These are phyloP conservation scores for Lomographa bimaculata DNA, from an alignment of 2,888 invertebrate genomes.

Conservation along the genomic window DNA sequence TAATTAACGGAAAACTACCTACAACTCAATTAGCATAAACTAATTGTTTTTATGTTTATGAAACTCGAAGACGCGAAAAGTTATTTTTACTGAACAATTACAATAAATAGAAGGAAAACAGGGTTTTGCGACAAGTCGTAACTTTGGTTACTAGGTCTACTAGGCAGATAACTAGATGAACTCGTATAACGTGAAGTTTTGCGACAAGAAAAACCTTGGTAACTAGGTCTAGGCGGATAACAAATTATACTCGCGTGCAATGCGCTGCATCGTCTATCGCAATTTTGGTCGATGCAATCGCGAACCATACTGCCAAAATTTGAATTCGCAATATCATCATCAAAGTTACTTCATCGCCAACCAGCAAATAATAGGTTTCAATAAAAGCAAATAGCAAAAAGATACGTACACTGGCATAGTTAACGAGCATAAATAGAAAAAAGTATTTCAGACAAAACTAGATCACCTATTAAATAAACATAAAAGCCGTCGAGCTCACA, in stretches of 20 bases:
- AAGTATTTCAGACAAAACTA: too few relatives aligned
- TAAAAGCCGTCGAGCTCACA: too few relatives aligned
- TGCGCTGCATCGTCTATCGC: slow-evolving; percentile 23
- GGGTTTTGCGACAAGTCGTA: too few relatives aligned
- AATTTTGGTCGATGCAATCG: slow-evolving; percentile 15
- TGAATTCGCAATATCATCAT: slow-evolving; percentile 11
- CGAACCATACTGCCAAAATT: slow-evolving; percentile 1
- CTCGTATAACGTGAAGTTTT: too few relatives aligned
- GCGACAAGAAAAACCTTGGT: slow-evolving; percentile 34
- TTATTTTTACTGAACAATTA: too few relatives aligned
- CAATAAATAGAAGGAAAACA: slow-evolving; percentile 1
- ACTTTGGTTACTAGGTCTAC: too few relatives aligned
- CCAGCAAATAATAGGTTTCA: slow-evolving; percentile 3
- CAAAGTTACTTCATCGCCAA: slow-evolving; percentile 12
- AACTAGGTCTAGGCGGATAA: slow-evolving; percentile 50
- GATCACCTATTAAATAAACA: too few relatives aligned
- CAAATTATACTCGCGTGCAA: slow-evolving; percentile 37
- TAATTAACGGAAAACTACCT: slow-evolving; percentile 19
- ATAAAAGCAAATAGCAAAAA: slow-evolving; percentile 8
- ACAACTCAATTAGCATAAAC: slow-evolving; percentile 3
- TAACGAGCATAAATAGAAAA: too few relatives aligned
- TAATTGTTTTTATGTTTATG: not conserved
- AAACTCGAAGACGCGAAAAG: too few relatives aligned
- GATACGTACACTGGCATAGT: too few relatives aligned
- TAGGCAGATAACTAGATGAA: too few relatives aligned